phyloP scores from a whole-genome alignment of 1,140 invertebrate species.

The Apis dorsata region DNA sequence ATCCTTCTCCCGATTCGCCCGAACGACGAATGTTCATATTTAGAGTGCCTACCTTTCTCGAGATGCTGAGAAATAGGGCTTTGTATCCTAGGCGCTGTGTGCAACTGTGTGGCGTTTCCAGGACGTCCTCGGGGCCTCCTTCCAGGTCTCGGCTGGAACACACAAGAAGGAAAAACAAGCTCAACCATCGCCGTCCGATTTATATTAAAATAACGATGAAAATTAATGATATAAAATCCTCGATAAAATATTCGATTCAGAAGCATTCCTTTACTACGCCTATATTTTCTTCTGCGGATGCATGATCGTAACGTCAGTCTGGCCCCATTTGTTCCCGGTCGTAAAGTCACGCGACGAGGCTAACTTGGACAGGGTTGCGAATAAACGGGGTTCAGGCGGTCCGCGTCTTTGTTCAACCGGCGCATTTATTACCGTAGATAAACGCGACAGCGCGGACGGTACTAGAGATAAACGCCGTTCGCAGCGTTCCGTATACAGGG shows the following conservation, averaged over 20 bases:
- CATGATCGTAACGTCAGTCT: conserved; percentile 64
- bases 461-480: conserved; percentile 61
- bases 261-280: not conserved
- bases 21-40: too few species aligned
- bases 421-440: conserved; percentile 74
- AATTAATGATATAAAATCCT: not conserved
- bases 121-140: conserved; percentile 77
- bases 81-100: conserved; percentile 72
- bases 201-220: not conserved
- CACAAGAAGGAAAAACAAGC: conserved; percentile 19
- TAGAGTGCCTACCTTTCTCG: conserved; percentile 72
- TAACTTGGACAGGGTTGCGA: conserved; percentile 11
- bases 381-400: conserved; percentile 6
- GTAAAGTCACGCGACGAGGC: conserved; percentile 53
- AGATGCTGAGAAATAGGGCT: conserved; percentile 75
- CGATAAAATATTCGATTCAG: not conserved
- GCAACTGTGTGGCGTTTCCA: conserved; percentile 72
- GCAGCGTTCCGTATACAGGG: not conserved
- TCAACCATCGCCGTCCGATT: not conserved
- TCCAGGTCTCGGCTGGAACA: conserved; percentile 75
- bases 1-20: too few species aligned
- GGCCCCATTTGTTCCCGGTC: conserved; percentile 56
- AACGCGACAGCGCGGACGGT: conserved; percentile 59
- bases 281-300: conserved; percentile 21
- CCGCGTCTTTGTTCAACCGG: conserved; percentile 65